Percentiles rank a stretch among this genome's conserved stretches.
These are phyloP conservation scores for Zosterops japonicus DNA, from an alignment of 2,113 vertebrate species.

Conservation along the genomic window DNA sequence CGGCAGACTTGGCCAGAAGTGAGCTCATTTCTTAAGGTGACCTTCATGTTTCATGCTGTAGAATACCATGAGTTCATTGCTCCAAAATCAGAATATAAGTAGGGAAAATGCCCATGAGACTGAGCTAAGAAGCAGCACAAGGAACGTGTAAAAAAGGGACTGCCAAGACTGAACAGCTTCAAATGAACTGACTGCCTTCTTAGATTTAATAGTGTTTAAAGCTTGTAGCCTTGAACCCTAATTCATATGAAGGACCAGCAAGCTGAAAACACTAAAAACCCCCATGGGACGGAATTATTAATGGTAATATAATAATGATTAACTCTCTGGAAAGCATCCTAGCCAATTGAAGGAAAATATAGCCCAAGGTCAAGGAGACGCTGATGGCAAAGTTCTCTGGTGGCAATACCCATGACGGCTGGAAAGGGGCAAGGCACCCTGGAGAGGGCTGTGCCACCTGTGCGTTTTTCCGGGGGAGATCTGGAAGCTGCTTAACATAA, in stretches of 20 bases:
- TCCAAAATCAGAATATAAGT: neutral
- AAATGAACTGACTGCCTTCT: neutral
- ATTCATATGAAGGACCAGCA: neutral
- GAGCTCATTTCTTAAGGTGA: constrained; percentile 50
- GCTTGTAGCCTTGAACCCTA: neutral
- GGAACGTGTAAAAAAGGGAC: rapidly evolving
- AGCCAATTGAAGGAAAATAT: neutral
- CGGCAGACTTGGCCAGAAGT: neutral
- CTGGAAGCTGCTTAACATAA: neutral
- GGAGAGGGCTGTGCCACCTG: neutral
- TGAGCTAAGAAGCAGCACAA: neutral
- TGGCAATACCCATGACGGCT: neutral
- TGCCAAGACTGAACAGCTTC: neutral
- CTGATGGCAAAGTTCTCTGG: neutral
- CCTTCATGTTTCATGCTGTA: neutral
- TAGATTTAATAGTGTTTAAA: neutral
- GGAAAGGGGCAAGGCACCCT: neutral
- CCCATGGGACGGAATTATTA: neutral
- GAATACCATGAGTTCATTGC: neutral
- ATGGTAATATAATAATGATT: neutral
- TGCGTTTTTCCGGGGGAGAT: neutral
- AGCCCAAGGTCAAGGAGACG: neutral
- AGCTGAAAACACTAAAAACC: neutral
- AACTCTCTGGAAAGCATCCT: neutral
- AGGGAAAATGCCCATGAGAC: neutral